Evolutionary conservation across 2,113 vertebrate genomes (phyloP).

Genomic region (Collichthys lucidus): DNA sequence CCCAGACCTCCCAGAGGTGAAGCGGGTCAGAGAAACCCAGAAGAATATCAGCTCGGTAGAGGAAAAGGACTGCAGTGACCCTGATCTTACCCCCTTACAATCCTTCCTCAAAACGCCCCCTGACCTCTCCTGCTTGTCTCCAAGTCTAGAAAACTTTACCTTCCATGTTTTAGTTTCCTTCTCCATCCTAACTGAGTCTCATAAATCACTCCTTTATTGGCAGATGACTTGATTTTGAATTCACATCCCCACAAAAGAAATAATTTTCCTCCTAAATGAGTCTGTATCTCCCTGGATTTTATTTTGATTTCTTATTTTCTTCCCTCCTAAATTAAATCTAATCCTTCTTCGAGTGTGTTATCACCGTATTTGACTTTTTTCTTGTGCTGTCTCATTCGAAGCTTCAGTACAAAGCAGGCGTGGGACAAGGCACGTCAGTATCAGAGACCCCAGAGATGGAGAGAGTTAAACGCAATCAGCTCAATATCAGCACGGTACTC

Average conservation of each 20-base stretch:
- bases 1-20: constrained; percentile 94
- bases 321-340: background rate
- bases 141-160: background rate
- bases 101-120: background rate
- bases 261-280: background rate
- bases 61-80: constrained; percentile 45
- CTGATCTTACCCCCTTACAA: background rate
- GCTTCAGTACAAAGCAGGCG: constrained; percentile 94
- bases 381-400: constrained; percentile 79
- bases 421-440: constrained; percentile 93
- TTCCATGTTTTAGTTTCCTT: background rate
- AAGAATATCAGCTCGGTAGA: constrained; percentile 99
- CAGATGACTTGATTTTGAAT: constrained; percentile 12
- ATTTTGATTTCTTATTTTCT: background rate
- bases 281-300: background rate
- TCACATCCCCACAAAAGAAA: background rate
- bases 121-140: constrained; percentile 1
- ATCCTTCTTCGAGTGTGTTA: background rate
- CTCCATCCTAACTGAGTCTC: constrained; percentile 47
- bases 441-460: constrained; percentile 98
- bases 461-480: constrained; percentile 95
- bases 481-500: constrained; percentile 95
- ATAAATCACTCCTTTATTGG: constrained; percentile 25
- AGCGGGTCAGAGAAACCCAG: constrained; percentile 95
- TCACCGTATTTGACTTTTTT: constrained; percentile 40